A percentile compares a stretch with the other conserved stretches of the same genome.
These are phyloP conservation scores for Apocheima hispidaria DNA, from an alignment of 2,888 invertebrate species.

Conservation along the genomic window DNA sequence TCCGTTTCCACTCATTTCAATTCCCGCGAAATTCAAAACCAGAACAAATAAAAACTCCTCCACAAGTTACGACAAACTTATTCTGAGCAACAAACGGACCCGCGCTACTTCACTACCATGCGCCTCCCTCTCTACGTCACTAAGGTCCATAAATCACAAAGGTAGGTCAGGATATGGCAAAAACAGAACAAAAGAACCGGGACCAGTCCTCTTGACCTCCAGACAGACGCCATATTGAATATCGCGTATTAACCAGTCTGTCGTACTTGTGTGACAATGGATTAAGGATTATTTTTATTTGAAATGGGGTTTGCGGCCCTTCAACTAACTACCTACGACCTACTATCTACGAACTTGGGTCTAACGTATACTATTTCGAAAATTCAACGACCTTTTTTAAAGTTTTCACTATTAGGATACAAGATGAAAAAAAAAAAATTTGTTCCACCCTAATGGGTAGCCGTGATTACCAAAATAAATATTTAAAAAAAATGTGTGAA, in stretches of 20 bases:
- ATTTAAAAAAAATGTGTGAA: no score
- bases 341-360: no score
- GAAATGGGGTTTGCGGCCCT: background rate
- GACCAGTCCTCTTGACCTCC: conserved; percentile 70
- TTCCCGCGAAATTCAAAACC: background rate
- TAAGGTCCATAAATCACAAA: conserved; percentile 65
- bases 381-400: no score
- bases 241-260: conserved; percentile 32
- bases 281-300: background rate
- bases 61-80: background rate
- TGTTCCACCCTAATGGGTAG: no score
- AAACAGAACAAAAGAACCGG: conserved; percentile 61
- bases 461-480: no score
- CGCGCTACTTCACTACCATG: conserved; percentile 15
- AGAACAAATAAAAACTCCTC: conserved; percentile 13
- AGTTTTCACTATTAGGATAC: no score
- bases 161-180: conserved; percentile 75
- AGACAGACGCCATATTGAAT: conserved; percentile 60
- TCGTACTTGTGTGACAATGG: conserved; percentile 20
- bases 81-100: background rate
- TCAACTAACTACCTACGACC: no score
- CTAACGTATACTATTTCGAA: no score
- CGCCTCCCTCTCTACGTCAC: conserved; percentile 33
- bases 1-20: background rate
- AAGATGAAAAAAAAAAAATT: no score